phyloP scores from a whole-genome alignment of 2,888 invertebrate genomes.

The Ephialtes manifestator region DNA sequence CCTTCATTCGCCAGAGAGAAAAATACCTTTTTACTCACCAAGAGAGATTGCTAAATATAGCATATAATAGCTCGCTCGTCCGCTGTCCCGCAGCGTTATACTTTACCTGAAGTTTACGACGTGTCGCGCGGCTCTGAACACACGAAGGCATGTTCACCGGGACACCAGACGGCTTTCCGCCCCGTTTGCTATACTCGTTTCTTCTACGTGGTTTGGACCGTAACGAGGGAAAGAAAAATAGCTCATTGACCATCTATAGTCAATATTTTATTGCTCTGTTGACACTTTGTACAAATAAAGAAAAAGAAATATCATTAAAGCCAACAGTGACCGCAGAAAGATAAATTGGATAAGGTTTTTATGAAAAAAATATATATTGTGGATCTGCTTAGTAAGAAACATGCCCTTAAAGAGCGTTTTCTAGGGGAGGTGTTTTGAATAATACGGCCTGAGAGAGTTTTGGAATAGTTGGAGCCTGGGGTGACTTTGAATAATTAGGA shows the following conservation, averaged over 20 bases:
- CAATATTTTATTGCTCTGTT: not conserved
- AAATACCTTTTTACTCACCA: constrained; percentile 57
- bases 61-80: constrained; percentile 46
- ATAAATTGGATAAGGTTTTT: not conserved
- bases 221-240: constrained; percentile 16
- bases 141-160: constrained; percentile 50
- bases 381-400: too few species aligned
- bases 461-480: too few species aligned
- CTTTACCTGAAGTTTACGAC: constrained; percentile 74
- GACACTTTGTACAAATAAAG: not conserved
- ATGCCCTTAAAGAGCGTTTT: too few species aligned
- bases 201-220: not conserved
- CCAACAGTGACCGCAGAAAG: not conserved
- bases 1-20: constrained; percentile 46
- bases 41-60: constrained; percentile 28
- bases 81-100: constrained; percentile 50
- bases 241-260: not conserved
- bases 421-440: too few species aligned
- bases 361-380: not conserved
- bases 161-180: constrained; percentile 60
- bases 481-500: too few species aligned
- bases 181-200: constrained; percentile 53
- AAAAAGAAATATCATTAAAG: not conserved
- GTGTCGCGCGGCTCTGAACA: constrained; percentile 72
- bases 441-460: too few species aligned